A percentile compares a stretch with the other conserved stretches of the same genome.
phyloP scores from a whole-genome alignment of 1,140 invertebrate species.

The Dendrolimus punctatus region DNA sequence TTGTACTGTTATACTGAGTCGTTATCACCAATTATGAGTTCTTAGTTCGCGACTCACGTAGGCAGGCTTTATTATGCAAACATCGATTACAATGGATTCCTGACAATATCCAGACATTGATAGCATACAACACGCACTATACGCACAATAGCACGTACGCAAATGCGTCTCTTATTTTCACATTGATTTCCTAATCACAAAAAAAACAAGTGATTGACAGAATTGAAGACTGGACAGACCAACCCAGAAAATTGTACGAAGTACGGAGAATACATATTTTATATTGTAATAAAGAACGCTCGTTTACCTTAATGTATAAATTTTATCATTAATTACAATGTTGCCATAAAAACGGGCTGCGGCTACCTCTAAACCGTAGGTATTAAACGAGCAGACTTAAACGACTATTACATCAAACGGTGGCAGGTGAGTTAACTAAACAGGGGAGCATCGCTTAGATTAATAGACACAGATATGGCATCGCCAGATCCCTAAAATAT shows the following conservation, averaged over 20 bases:
- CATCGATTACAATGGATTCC: background rate
- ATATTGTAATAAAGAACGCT: background rate
- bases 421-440: conserved; percentile 39
- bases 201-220: no score
- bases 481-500: conserved; percentile 20
- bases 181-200: no score
- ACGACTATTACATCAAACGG: conserved; percentile 38
- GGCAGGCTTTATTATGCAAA: no score
- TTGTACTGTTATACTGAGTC: no score
- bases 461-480: conserved; percentile 33
- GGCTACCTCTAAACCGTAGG: conserved; percentile 11
- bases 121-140: conserved; percentile 5
- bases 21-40: no score
- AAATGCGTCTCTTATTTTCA: background rate
- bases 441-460: conserved; percentile 27
- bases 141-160: no score
- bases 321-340: conserved; percentile 19
- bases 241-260: no score
- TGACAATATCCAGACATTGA: conserved; percentile 10
- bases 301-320: conserved; percentile 4
- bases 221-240: no score
- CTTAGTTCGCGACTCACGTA: no score
- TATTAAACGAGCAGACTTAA: conserved; percentile 25
- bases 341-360: conserved; percentile 7
- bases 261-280: no score